A percentile compares a stretch with the other conserved stretches of the same genome.
Conservation (phyloP, 1,140 invertebrate species). For the Pentalonia nigronervosa region DNA sequence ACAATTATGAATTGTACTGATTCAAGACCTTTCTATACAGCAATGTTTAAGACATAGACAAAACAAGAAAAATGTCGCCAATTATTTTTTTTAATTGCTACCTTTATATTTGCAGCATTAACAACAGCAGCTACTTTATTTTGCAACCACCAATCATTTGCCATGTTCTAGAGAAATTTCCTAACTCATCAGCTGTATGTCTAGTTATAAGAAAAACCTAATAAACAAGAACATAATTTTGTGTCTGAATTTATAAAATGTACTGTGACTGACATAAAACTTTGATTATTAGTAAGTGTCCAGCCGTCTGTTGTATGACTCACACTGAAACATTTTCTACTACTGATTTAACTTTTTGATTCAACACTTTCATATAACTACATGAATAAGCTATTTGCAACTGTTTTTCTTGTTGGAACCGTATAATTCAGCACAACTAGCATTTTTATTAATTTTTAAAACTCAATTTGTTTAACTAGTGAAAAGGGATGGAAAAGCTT, state of each 20-base stretch:
- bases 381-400: constrained; percentile 44
- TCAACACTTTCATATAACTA: not conserved
- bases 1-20: too few species aligned
- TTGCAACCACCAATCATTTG: not conserved
- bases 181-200: not conserved
- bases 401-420: constrained; percentile 60
- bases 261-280: not conserved
- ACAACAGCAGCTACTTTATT: not conserved
- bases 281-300: not conserved
- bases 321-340: not conserved
- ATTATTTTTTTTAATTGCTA: not conserved
- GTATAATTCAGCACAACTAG: constrained; percentile 59
- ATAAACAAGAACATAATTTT: not conserved
- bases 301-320: not conserved
- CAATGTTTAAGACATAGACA: not conserved
- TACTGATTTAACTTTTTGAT: not conserved
- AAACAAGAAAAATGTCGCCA: not conserved
- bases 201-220: not conserved
- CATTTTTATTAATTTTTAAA: constrained; percentile 59
- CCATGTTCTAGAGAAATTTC: not conserved
- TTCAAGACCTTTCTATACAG: too few species aligned
- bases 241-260: not conserved
- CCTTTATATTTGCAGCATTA: not conserved
- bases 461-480: not conserved
- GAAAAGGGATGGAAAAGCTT: constrained; percentile 20